Conservation (phyloP, 1,140 invertebrate genomes). For the Hypothenemus hampei region DNA sequence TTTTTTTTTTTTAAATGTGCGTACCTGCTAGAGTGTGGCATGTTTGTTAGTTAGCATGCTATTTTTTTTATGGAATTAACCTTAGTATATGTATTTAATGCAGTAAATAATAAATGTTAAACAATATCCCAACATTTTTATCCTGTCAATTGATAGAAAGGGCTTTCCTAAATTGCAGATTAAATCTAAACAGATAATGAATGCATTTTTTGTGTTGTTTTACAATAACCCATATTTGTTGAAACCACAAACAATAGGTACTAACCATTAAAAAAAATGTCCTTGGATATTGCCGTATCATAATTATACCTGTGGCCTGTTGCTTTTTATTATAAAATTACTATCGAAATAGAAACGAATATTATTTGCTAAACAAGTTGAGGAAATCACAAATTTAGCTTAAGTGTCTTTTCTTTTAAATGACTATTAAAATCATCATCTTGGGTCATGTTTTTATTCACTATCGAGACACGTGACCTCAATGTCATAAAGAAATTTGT, state of each 20-base stretch:
- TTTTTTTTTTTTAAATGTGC: constrained; percentile 12
- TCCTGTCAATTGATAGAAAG: constrained; percentile 7
- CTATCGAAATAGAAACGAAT: constrained; percentile 8
- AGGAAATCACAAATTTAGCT: constrained; percentile 25
- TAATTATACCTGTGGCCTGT: constrained; percentile 19
- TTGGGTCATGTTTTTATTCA: constrained; percentile 11
- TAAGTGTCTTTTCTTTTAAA: constrained; percentile 26
- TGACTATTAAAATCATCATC: constrained; percentile 11
- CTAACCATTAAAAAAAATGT: constrained; percentile 19
- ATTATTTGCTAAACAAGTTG: constrained; percentile 10
- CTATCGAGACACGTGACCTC: no score
- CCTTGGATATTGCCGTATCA: constrained; percentile 17
- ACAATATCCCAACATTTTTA: constrained; percentile 23
- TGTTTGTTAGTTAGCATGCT: constrained; percentile 19
- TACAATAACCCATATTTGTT: constrained; percentile 12
- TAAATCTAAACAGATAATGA: constrained; percentile 7
- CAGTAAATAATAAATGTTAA: constrained; percentile 18
- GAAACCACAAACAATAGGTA: constrained; percentile 22
- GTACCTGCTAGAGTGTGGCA: constrained; percentile 27
- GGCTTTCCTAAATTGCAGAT: constrained; percentile 8
- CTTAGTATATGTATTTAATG: constrained; percentile 22
- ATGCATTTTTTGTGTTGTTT: constrained; percentile 13
- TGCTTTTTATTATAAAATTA: constrained; percentile 25
- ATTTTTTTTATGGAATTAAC: constrained; percentile 15
- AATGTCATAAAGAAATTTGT: not conserved